Evolutionary conservation across 92 coral and sea anemone species (phyloP).

Genomic region (Plumapathes pennacea): DNA sequence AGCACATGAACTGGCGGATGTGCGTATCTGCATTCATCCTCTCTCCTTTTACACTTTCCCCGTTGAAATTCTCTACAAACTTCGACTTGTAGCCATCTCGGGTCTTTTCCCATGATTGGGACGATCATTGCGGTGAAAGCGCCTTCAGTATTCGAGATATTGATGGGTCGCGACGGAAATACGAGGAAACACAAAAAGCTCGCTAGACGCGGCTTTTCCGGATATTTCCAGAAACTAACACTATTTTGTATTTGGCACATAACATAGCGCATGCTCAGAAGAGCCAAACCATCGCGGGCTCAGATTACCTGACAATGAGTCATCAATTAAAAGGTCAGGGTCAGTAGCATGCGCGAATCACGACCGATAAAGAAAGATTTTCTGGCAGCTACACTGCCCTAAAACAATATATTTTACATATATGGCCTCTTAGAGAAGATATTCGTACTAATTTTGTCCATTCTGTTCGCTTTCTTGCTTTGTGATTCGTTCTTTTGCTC

Average conservation of each 20-base stretch:
- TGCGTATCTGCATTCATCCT: constrained; percentile 98
- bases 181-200: constrained; percentile 43
- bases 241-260: constrained; percentile 55
- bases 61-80: constrained; percentile 99
- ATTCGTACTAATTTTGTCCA: not conserved
- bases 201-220: no score
- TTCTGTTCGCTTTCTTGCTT: not conserved
- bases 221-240: constrained; percentile 61
- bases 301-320: constrained; percentile 92
- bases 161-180: no score
- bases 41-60: constrained; percentile 95
- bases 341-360: constrained; percentile 37
- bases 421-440: not conserved
- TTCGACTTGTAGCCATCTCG: constrained; percentile 98
- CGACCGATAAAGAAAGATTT: not conserved
- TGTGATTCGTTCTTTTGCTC: constrained; percentile 34
- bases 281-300: constrained; percentile 67
- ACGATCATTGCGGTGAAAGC: constrained; percentile 90
- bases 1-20: constrained; percentile 98
- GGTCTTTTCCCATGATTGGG: constrained; percentile 97
- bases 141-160: no score
- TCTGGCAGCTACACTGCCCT: no score
- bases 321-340: constrained; percentile 84
- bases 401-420: no score
- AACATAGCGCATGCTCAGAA: constrained; percentile 65